Conservation (phyloP, 2,113 vertebrate genomes). For the Ictalurus punctatus region DNA sequence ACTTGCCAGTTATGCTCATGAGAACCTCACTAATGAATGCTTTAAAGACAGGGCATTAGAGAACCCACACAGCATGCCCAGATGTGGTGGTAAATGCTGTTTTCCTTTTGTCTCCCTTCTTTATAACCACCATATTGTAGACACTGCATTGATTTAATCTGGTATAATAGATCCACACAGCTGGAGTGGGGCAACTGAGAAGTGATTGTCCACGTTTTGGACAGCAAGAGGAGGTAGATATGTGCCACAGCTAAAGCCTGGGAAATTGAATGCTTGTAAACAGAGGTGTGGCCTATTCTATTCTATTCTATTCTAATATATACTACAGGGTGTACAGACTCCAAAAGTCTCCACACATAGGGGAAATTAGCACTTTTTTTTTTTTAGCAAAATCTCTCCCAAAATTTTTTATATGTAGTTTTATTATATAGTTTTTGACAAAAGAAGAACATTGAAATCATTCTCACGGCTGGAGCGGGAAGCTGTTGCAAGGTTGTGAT, state of each 20-base stretch:
- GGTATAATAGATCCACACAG: conserved; percentile 2
- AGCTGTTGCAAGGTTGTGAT: too few relatives aligned
- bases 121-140: neutral
- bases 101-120: neutral
- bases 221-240: neutral
- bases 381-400: neutral
- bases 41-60: conserved; percentile 7
- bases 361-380: neutral
- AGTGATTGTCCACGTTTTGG: neutral
- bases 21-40: neutral
- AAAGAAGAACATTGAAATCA: too few relatives aligned
- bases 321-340: neutral
- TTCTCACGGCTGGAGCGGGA: too few relatives aligned
- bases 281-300: neutral
- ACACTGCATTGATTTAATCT: neutral
- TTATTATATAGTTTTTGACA: too few relatives aligned
- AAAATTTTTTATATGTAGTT: too few relatives aligned
- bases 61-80: neutral
- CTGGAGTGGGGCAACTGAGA: neutral
- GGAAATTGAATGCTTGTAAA: neutral
- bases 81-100: conserved; percentile 9
- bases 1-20: neutral
- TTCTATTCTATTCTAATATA: neutral
- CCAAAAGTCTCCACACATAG: too few relatives aligned
- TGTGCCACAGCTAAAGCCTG: neutral